Evolutionary conservation across 1,140 invertebrate species (phyloP), one percentile per base, ranked within the genome.

Genomic region (Coelopa frigida): DNA sequence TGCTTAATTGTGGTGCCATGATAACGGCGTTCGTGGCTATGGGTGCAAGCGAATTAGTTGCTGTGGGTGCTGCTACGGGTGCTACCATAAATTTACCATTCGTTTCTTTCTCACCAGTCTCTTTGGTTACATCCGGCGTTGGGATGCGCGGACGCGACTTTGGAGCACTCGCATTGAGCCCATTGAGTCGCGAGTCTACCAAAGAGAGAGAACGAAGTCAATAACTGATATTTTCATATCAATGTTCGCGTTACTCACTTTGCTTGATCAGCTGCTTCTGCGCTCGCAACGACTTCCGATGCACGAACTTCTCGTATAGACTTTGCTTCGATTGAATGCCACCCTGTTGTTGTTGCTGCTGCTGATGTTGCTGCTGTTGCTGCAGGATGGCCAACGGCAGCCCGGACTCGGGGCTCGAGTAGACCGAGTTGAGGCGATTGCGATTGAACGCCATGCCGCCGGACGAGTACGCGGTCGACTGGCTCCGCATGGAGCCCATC

Each of bases 111-210:
- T 85, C 82, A 26, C 78, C 70, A 7, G 81, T 75, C 63, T 87
- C 85, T 65, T 86, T 88, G 11, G 84, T 81, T 1, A 87, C 85
- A 61, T 90, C 88, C 0, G 88, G 88, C 3, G 87, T 90, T 21
- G 87, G 88, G 44, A 91, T 89, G 33, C 87, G 75, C 2, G 87
- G 87, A 37, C 87, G 76, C 53, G 84, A 84, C 57, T 83, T 83
- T 43, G 86, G 69, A 11, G 79, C 77, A 14, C 81, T 79, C 4
- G 81, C 73, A 32, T 78, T 77, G 1, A 74, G 69, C n/a, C 80
- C 79, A 63, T 85, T 85, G 45, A 67, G 47, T 33, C 58, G 64
- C 17, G 65, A 63, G 53, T 68, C 66, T 70, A 47, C 22, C 15
- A 27, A 21, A 15, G 27, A 27, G 15, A 33, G 23, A 18, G 33